Conservation (phyloP, 2,888 invertebrate genomes). For the Hyppa rectilinea region DNA sequence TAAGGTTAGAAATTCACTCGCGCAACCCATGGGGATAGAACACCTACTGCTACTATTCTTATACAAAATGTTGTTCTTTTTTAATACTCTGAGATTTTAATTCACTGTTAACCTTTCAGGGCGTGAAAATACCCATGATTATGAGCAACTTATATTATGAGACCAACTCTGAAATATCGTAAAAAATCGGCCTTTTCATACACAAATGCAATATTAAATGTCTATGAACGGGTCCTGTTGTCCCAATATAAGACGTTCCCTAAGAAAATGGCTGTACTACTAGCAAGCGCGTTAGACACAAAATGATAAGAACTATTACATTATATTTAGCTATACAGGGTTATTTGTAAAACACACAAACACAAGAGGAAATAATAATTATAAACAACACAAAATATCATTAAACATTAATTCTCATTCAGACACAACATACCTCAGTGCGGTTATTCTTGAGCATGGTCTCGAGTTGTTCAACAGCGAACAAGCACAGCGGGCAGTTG, state of each 20-base stretch:
- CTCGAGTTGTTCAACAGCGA: slow-evolving; percentile 95
- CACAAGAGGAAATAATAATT: background rate
- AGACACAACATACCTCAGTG: slow-evolving; percentile 92
- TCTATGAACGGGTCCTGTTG: background rate
- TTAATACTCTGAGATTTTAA: too few relatives aligned
- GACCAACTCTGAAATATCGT: too few relatives aligned
- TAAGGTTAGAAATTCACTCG: background rate
- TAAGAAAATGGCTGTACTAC: background rate
- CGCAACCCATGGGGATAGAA: background rate
- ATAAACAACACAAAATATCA: background rate
- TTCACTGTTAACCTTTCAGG: too few relatives aligned
- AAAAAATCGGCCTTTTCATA: too few relatives aligned
- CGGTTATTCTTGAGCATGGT: slow-evolving; percentile 93
- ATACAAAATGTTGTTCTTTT: too few relatives aligned
- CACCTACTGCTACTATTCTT: too few relatives aligned
- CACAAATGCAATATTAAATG: too few relatives aligned
- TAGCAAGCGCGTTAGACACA: background rate
- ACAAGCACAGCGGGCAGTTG: slow-evolving; percentile 95
- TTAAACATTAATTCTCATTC: background rate
- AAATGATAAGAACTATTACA: background rate
- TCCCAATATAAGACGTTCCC: background rate
- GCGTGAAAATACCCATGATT: too few relatives aligned
- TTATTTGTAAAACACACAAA: too few relatives aligned
- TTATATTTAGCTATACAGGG: background rate
- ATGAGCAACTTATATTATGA: too few relatives aligned